Base-by-base conservation (phyloP, 2,113 vertebrate species). In the Cranoglanis bouderius region DNA sequence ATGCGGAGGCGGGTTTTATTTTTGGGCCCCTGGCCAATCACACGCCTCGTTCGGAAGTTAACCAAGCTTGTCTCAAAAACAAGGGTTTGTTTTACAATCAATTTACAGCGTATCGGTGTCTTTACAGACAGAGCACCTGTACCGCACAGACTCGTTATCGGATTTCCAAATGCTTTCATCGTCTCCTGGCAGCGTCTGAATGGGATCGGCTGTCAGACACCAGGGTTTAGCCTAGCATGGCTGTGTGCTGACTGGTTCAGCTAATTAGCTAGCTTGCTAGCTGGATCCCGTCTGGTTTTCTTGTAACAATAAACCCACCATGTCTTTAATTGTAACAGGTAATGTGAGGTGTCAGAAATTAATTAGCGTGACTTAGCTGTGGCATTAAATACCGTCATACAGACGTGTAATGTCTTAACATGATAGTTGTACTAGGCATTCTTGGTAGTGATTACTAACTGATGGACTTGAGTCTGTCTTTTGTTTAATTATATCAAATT, bases 201-300 rank as follows among this genome's bases (percentile, higher is more conserved):
- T 49, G 70, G n/a, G 57, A 1, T 16, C 43, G 46, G 13, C 72
- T 77, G 51, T 63, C 49, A 21, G n/a, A 87, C 46, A 26, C 84
- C 57, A 89, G 86, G 88, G 26, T 6, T 51, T 61, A 81, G n/a
- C 59, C 10, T 26, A 19, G 77, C 61, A 14, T 38, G 40, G 82
- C 35, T 61, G 8, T n/a, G 18, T 55, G 21, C 40, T 29, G 65
- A 29, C 12, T 32, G 26, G 1, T 2, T 61, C 0, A 43, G 55
- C 81, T 61, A 43, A 43, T 83, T 14, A 29, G 21, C 81, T 61
- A 14, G 12, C 18, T 29, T 4, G 26, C 29, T 80, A 80, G 10
- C 75, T 51, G 46, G 29, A 16, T 13, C 21, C 32, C 12, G 8
- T 38, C 5, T 49, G 24, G 40, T 10, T 78, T 55, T 57, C 6